Percentiles rank a stretch among this genome's conserved stretches.
Conservation (phyloP, 2,888 invertebrate genomes). For the Omphaloscelis lunosa region DNA sequence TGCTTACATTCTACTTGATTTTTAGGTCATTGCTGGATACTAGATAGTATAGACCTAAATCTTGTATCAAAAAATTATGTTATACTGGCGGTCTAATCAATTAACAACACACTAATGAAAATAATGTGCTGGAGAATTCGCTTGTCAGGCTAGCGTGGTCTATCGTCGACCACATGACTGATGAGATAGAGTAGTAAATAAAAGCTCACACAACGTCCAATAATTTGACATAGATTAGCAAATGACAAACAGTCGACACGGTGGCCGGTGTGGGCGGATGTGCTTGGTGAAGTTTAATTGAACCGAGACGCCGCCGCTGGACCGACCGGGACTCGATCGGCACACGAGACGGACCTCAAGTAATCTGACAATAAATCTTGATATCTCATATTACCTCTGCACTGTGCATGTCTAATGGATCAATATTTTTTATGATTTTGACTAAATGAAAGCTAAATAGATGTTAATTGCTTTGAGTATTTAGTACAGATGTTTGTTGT, state of each 20-base stretch:
- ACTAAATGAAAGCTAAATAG: neutral
- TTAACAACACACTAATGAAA: neutral
- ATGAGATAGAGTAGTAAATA: neutral
- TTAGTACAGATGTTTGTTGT: neutral
- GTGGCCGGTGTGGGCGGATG: neutral
- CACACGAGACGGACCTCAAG: constrained; percentile 59
- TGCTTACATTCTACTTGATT: constrained; percentile 21
- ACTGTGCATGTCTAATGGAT: neutral
- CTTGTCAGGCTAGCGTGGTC: neutral
- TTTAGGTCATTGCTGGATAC: neutral
- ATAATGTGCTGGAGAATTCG: neutral
- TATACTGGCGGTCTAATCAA: neutral
- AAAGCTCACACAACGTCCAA: neutral
- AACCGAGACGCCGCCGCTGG: constrained; percentile 76
- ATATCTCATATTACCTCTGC: neutral
- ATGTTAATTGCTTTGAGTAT: neutral
- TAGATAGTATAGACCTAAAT: neutral
- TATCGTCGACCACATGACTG: neutral
- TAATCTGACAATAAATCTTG: constrained; percentile 15
- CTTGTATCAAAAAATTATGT: neutral
- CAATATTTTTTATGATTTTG: neutral
- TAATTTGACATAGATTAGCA: neutral
- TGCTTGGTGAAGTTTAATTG: constrained; percentile 93
- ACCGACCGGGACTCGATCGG: constrained; percentile 70
- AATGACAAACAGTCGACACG: neutral